Base-by-base conservation (phyloP, 1,140 invertebrate genomes). In the Globodera rostochiensis region DNA sequence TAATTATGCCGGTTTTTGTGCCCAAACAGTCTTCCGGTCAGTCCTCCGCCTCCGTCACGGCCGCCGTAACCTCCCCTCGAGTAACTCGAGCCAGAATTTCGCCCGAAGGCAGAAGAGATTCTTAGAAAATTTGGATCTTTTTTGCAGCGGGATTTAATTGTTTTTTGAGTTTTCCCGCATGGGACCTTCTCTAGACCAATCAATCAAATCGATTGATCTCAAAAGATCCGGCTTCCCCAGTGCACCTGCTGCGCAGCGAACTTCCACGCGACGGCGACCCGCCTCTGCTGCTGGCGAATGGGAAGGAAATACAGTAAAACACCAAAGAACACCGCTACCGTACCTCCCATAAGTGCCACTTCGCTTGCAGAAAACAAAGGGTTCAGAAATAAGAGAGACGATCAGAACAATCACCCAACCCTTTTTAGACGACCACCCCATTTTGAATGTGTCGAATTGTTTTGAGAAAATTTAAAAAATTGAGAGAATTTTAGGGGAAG, bases 331-430 rank as follows among this genome's bases (percentile, higher is more conserved):
- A 64, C 15, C 5, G 57, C 2, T 13, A 64, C n/a, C 3, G 66
- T 36, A 78, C 77, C 77, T 78, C 45, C 77, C 77, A 78, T 69
- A 78, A 47, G 49, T 78, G 66, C 77, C 64, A 66, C 64, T 53
- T 9, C 77, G 77, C 66, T 78, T 78, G 21, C 77, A 78, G 66
- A 78, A 15, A 49, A 78, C 77, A 69, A 78, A 78, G 13, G 53
- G 77, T 4, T 78, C 77, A 15, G 66, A 70, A 70, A 53, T 36
- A 46, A 78, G 77, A 6, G 70, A 25, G 25, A 46, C 19, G 49
- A 50, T 46, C 6, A 78, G 25, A 50, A 78, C 8, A 45, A 69
- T 9, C 0, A 64, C 25, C 21, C 1, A 78, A 36, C 21, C 15
- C 25, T 78, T 47, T 70, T 25, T 71, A 3, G 53, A n/a, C 11